Evolutionary conservation across 2,113 vertebrate species (phyloP).

Genomic region (Oreotrochilus melanogaster): DNA sequence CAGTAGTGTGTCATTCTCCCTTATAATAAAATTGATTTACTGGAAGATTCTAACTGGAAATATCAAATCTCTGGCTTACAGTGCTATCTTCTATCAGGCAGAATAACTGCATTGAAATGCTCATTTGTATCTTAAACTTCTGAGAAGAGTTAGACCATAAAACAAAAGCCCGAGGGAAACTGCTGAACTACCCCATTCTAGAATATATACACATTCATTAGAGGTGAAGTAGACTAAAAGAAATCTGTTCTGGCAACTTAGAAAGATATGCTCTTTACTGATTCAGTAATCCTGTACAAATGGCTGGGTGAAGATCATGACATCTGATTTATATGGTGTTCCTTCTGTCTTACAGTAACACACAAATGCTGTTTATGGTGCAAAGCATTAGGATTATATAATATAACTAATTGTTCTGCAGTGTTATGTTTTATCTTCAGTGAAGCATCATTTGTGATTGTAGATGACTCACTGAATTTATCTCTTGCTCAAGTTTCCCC

Average conservation of each 20-base stretch:
- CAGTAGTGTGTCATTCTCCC: neutral
- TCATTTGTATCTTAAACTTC: neutral
- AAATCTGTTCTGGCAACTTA: neutral
- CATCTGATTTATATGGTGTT: neutral
- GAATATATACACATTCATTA: neutral
- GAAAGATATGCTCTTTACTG: neutral
- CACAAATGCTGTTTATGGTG: neutral
- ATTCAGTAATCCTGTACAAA: neutral
- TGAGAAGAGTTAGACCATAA: neutral
- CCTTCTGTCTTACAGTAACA: neutral
- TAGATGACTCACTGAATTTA: neutral
- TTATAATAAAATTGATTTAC: conserved; percentile 10
- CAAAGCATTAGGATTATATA: neutral
- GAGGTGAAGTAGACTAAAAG: neutral
- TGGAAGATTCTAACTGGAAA: conserved; percentile 3
- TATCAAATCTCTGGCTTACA: neutral
- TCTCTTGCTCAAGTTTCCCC: neutral
- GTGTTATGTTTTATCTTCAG: neutral
- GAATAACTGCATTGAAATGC: neutral
- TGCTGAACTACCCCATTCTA: neutral
- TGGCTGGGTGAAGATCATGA: neutral
- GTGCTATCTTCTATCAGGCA: neutral
- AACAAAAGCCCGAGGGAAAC: neutral
- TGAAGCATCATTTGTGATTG: neutral
- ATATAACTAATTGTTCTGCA: neutral